These are phyloP conservation scores for Synanthedon myopaeformis DNA, from an alignment of 2,888 invertebrate species.

Conservation along the genomic window DNA sequence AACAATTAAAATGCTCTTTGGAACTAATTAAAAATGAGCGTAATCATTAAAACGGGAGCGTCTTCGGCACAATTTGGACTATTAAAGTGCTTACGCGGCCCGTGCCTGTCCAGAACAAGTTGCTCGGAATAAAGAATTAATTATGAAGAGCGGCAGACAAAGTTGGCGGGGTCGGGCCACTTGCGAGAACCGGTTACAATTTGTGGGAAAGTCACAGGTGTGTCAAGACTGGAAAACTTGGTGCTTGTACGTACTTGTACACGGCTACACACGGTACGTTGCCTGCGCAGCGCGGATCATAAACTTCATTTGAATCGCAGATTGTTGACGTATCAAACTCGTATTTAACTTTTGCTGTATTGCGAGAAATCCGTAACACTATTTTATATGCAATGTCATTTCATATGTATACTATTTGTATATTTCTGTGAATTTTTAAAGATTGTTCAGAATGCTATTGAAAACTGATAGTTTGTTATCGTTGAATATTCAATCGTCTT, in stretches of 20 bases:
- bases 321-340: conserved; percentile 23
- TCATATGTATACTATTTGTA: too few relatives aligned
- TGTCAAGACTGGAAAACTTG: conserved; percentile 49
- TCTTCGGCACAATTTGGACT: conserved; percentile 62
- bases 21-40: conserved; percentile 60
- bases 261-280: conserved; percentile 37
- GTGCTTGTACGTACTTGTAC: conserved; percentile 31
- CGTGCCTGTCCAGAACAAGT: conserved; percentile 56
- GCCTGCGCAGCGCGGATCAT: conserved; percentile 50
- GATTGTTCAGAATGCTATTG: too few relatives aligned
- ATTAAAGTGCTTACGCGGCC: conserved; percentile 64
- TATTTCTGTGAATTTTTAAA: too few relatives aligned
- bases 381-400: too few relatives aligned
- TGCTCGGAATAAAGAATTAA: conserved; percentile 69
- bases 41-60: conserved; percentile 30
- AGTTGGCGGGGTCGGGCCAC: conserved; percentile 41
- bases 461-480: too few relatives aligned
- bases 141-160: conserved; percentile 59
- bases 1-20: conserved; percentile 56
- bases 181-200: conserved; percentile 58
- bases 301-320: conserved; percentile 66
- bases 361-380: too few relatives aligned
- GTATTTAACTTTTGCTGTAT: too few relatives aligned
- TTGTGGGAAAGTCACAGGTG: conserved; percentile 67
- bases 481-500: too few relatives aligned